Evolutionary conservation across 2,113 vertebrate species (phyloP).

Genomic region (Solenodon paradoxus): DNA sequence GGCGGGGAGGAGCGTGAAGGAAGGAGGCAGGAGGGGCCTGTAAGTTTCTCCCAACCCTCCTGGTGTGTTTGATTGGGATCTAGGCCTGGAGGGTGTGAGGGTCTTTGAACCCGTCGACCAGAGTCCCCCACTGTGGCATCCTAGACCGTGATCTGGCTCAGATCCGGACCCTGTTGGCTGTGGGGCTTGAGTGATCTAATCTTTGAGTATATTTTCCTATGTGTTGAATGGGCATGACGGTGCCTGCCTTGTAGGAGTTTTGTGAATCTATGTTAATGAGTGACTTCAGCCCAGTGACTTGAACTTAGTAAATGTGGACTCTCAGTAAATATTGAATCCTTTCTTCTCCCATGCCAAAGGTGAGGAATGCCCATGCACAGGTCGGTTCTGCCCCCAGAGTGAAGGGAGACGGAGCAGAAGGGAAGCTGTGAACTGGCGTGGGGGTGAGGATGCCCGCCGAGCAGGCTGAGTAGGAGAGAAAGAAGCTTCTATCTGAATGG

Average conservation of each 20-base stretch:
- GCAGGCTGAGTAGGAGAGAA: not conserved
- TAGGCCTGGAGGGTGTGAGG: not conserved
- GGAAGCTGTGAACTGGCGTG: accelerated
- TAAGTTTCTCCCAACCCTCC: not conserved
- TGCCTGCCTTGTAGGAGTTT: not conserved
- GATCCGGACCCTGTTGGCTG: not conserved
- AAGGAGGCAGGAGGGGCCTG: not conserved
- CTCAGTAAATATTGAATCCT: not conserved
- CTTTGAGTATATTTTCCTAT: accelerated
- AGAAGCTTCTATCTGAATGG: not conserved
- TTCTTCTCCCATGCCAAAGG: accelerated
- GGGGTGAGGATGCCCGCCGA: accelerated
- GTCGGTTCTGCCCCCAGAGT: not conserved
- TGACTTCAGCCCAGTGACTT: not conserved
- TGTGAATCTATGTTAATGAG: not conserved
- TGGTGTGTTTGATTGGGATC: not conserved
- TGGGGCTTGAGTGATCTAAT: not conserved
- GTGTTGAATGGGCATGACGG: not conserved
- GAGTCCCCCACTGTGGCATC: not conserved
- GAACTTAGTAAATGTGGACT: not conserved
- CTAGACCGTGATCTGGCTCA: not conserved
- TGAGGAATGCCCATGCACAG: not conserved
- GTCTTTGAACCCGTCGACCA: not conserved
- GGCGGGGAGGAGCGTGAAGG: not conserved
- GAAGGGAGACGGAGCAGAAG: not conserved